Base-by-base conservation (phyloP, 2,113 vertebrate genomes). In the Megaceryle torquata region DNA sequence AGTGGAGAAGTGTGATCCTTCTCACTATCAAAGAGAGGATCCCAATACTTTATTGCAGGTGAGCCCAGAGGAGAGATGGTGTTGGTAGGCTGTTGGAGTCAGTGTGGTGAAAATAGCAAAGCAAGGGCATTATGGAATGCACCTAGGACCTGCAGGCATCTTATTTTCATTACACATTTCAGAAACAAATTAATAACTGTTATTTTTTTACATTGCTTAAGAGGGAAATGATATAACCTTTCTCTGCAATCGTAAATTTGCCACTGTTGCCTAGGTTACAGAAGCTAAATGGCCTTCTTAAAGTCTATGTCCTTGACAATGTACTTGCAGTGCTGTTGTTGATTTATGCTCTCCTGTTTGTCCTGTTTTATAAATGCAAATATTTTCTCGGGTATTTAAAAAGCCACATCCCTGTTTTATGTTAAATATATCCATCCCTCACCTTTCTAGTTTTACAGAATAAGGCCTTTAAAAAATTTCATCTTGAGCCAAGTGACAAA, bases 351-450 rank as follows among this genome's bases (percentile, higher is more conserved):
- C 56, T 81, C 6, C 2, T 61, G n/a, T 95, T 89, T 89, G 59
- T 87, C 54, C 50, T 82, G 15, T 53, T 85, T 85, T 89, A 69
- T 28, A 93, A 92, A 91, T 43, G 48, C 72, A 95, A 89, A 76
- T 86, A 80, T 94, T 94, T 89, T 78, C 75, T 76, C 48, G 89
- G 65, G 78, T 94, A 94, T 85, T 92, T 87, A 69, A 84, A 85
- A 92, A 89, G 21, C 53, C 74, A 76, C 57, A 69, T 65, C 44
- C 39, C 35, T 68, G 13, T 89, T 84, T 53, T 60, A 41, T 53
- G 43, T 78, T 63, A 90, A 77, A 80, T 76, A 48, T 1, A 57
- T 33, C 18, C 31, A 51, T 81, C 14, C 10, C 20, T 88, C 15
- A 43, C 20, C 6, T 18, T 88, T 81, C 17, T 59, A 72, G 33